A percentile compares a stretch with the other conserved stretches of the same genome.
Conservation (phyloP, 2,888 invertebrate genomes). For the Cordylochernes scorpioides region DNA sequence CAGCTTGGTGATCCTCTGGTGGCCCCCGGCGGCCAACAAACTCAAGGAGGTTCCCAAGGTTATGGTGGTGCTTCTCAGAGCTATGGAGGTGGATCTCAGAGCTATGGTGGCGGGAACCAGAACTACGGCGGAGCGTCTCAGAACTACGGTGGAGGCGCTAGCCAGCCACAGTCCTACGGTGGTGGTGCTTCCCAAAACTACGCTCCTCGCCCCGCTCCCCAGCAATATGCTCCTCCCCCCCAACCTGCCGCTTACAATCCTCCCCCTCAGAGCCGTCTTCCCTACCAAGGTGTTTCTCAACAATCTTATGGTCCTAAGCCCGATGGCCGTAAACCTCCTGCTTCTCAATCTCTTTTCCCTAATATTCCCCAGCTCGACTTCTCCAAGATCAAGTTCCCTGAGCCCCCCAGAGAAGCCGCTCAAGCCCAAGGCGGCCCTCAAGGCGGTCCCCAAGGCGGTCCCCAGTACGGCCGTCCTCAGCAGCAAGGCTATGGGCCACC, state of each 20-base stretch:
- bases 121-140: neutral
- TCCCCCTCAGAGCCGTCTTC: neutral
- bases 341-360: neutral
- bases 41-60: constrained; percentile 7
- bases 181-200: neutral
- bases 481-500: no score
- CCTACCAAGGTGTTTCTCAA: neutral
- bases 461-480: neutral
- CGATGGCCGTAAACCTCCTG: neutral
- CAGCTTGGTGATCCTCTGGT: constrained; percentile 11
- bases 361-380: neutral
- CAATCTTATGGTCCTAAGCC: no score
- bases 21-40: constrained; percentile 7
- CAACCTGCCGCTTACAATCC: neutral
- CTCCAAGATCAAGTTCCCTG: neutral
- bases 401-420: neutral
- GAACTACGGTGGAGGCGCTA: neutral
- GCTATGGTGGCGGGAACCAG: constrained; percentile 5
- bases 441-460: neutral
- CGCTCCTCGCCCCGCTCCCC: neutral
- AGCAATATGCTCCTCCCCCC: neutral
- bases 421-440: neutral
- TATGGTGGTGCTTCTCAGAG: constrained; percentile 10
- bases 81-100: constrained; percentile 5
- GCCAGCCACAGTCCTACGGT: neutral